Conservation (phyloP, 2,113 vertebrate species). For the Hassar affinis region DNA sequence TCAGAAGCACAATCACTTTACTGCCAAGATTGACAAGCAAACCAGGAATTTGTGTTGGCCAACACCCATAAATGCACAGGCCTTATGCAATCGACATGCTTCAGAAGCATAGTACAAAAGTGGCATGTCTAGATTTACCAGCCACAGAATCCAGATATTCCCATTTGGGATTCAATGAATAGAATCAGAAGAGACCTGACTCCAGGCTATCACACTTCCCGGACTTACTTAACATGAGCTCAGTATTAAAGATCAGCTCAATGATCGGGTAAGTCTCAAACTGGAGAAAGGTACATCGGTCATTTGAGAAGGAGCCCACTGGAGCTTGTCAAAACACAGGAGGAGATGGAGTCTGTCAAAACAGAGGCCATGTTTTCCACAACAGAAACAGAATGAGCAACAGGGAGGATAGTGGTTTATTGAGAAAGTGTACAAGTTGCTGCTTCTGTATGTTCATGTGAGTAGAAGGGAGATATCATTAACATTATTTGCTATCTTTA, state of each 20-base stretch:
- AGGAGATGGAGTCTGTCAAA: slow-evolving; percentile 22
- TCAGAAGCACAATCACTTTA: background rate
- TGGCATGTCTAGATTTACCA: background rate
- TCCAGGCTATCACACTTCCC: background rate
- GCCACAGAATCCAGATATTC: background rate
- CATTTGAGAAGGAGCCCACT: slow-evolving; percentile 5
- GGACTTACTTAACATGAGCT: background rate
- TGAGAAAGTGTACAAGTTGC: background rate
- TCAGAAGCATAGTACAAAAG: background rate
- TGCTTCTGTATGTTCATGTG: background rate
- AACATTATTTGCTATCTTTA: background rate
- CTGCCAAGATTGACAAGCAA: background rate
- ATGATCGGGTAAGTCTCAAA: slow-evolving; percentile 8
- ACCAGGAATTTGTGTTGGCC: background rate
- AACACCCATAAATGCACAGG: background rate
- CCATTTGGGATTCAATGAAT: background rate
- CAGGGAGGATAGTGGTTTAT: background rate
- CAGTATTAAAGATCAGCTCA: background rate
- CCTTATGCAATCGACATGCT: background rate
- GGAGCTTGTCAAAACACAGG: slow-evolving; percentile 37
- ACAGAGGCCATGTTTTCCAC: background rate
- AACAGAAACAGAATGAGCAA: background rate
- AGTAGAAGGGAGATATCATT: background rate
- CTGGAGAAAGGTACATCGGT: background rate
- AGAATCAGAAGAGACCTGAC: background rate